Evolutionary conservation across 2,797 vertebrate genomes (phyloP).

Genomic region (Arremon brunneinucha): DNA sequence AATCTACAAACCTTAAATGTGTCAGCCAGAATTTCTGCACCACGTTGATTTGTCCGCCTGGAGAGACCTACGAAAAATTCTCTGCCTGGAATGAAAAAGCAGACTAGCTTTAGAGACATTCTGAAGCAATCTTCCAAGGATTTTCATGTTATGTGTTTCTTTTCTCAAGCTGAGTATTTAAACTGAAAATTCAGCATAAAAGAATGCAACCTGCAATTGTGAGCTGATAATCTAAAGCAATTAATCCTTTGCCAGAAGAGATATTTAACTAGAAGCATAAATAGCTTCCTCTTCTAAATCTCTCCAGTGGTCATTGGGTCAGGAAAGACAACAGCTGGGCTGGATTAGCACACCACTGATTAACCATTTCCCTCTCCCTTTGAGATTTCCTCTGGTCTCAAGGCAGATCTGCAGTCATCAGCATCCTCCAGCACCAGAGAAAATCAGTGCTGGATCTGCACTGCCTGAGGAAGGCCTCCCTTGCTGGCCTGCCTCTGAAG

Average conservation of each 20-base stretch:
- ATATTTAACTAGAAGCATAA: neutral
- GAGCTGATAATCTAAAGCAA: constrained; percentile 3
- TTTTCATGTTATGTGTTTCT: neutral
- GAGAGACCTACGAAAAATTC: constrained; percentile 99
- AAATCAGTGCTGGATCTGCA: neutral
- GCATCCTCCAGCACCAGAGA: constrained; percentile 1
- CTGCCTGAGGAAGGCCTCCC: neutral
- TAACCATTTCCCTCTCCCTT: neutral
- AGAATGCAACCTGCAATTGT: neutral
- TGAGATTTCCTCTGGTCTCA: neutral
- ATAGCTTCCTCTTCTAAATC: constrained; percentile 15
- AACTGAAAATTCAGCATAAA: neutral
- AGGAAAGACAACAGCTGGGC: constrained; percentile 9
- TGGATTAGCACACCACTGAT: neutral
- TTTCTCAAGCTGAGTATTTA: neutral
- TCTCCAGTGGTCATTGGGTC: neutral
- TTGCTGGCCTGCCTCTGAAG: neutral
- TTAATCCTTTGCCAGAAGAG: constrained; percentile 4
- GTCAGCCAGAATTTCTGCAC: constrained; percentile 96
- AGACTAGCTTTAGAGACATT: neutral
- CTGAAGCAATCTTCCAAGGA: neutral
- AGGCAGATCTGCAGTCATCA: neutral
- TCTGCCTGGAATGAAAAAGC: constrained; percentile 78
- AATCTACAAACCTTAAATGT: constrained; percentile 89
- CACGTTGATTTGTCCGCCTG: constrained; percentile 94